A percentile compares a stretch with the other conserved stretches of the same genome.
Conservation (phyloP, 2,113 vertebrate species). For the Mesitornis unicolor region DNA sequence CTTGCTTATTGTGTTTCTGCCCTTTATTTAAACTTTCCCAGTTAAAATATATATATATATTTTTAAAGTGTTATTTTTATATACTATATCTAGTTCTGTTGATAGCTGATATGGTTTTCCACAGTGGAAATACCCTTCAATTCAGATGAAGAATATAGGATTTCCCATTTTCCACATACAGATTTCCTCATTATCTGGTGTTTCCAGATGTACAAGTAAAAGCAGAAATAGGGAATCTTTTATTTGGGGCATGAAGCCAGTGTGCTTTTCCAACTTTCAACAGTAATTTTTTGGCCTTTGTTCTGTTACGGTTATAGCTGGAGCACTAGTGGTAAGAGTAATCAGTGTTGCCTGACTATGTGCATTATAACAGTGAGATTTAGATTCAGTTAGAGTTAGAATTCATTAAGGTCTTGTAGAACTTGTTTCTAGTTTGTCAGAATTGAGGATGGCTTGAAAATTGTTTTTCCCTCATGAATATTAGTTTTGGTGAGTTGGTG, state of each 20-base stretch:
- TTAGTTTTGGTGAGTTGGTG: neutral
- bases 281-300: neutral
- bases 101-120: neutral
- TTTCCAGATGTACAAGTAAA: neutral
- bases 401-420: neutral
- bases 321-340: neutral
- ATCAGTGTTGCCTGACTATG: neutral
- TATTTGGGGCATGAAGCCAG: neutral
- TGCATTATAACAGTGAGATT: neutral
- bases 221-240: neutral
- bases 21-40: neutral
- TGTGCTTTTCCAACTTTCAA: neutral
- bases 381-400: neutral
- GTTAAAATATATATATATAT: neutral
- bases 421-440: neutral
- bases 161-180: conserved; percentile 2
- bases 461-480: neutral
- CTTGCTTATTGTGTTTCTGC: neutral
- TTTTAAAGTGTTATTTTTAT: neutral
- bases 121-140: neutral
- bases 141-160: neutral
- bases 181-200: conserved; percentile 18
- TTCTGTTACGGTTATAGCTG: neutral
- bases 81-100: neutral
- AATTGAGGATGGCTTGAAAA: neutral